Conservation (phyloP, 2,888 invertebrate species). For the Drosophila mulleri region DNA sequence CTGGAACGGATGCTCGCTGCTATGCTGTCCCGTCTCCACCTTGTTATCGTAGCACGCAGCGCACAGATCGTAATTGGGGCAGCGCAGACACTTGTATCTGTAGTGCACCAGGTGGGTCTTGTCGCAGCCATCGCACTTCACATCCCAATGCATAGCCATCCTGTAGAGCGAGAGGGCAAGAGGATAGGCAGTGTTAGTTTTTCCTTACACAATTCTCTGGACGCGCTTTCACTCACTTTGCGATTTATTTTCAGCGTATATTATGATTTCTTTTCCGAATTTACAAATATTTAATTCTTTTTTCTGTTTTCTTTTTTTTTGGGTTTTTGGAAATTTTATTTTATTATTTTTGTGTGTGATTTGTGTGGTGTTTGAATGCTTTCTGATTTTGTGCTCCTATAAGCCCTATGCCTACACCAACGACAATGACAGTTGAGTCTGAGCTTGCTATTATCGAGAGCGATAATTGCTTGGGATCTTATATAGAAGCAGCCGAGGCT, state of each 20-base stretch:
- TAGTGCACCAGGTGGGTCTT: conserved; percentile 13
- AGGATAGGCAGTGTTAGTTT: neutral
- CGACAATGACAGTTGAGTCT: neutral
- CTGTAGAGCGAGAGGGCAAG: neutral
- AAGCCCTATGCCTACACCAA: neutral
- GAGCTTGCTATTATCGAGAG: neutral
- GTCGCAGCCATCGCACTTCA: conserved; percentile 50
- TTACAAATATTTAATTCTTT: too few species aligned
- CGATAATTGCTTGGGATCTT: neutral
- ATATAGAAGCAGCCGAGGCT: too few species aligned
- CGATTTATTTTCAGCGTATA: neutral
- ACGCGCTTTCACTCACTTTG: neutral
- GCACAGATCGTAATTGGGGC: conserved; percentile 57
- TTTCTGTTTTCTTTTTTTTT: neutral
- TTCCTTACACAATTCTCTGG: too few species aligned
- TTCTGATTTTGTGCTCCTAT: too few species aligned
- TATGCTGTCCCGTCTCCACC: conserved; percentile 29
- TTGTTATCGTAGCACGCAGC: conserved; percentile 38
- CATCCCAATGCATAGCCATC: conserved; percentile 36
- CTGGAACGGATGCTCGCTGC: conserved; percentile 53
- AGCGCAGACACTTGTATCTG: conserved; percentile 62
- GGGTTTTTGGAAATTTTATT: neutral
- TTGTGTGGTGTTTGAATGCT: neutral
- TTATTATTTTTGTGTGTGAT: neutral
- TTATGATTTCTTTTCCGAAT: neutral